phyloP scores from a whole-genome alignment of 2,797 vertebrate genomes.

The Fringilla coelebs region DNA sequence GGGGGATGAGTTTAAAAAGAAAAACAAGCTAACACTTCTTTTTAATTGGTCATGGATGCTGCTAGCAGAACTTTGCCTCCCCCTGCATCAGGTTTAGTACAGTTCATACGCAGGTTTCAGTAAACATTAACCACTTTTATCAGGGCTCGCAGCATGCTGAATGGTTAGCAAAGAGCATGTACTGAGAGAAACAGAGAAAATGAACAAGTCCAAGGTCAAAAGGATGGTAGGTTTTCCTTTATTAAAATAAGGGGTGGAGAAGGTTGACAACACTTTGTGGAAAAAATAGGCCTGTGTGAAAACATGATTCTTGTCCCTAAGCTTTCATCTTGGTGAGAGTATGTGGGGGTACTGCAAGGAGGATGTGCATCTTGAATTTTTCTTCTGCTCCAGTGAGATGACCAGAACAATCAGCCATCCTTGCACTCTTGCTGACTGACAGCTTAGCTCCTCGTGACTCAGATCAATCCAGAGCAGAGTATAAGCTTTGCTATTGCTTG shows the following conservation, averaged over 20 bases:
- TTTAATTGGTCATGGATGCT: slow-evolving; percentile 70
- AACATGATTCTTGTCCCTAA: background rate
- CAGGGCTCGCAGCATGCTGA: slow-evolving; percentile 74
- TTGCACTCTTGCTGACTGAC: background rate
- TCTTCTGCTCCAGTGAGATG: background rate
- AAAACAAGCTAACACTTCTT: background rate
- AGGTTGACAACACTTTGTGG: background rate
- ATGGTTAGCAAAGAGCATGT: slow-evolving; percentile 78
- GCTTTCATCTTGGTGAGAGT: background rate
- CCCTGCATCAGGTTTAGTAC: slow-evolving; percentile 73
- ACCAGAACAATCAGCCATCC: background rate
- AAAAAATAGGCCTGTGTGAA: background rate
- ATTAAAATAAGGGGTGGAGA: slow-evolving; percentile 25
- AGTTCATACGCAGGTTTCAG: slow-evolving; percentile 82
- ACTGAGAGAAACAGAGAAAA: slow-evolving; percentile 74
- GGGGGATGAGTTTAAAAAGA: background rate
- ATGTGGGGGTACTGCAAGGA: background rate
- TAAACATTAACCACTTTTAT: slow-evolving; percentile 89
- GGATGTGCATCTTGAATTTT: background rate
- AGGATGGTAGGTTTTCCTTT: slow-evolving; percentile 67
- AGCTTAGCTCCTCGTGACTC: background rate
- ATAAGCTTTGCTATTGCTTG: background rate
- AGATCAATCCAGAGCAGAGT: background rate
- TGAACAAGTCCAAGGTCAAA: slow-evolving; percentile 83
- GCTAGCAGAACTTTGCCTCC: slow-evolving; percentile 78